Base-by-base conservation (phyloP, 2,888 invertebrate genomes). In the Leptinotarsa tumamoca region DNA sequence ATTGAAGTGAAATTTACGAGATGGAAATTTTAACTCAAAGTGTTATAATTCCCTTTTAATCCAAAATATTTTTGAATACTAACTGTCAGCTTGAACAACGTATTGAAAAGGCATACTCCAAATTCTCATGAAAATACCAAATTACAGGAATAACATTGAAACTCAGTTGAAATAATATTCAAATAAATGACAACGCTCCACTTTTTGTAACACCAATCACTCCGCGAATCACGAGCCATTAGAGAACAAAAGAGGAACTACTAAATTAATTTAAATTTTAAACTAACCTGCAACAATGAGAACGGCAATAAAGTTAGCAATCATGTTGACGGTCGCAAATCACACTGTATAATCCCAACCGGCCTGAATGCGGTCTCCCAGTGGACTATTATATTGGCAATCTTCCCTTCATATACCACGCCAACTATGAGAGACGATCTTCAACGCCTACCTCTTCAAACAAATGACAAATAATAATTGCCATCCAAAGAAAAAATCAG, bases 331-430 rank as follows among this genome's bases (percentile, higher is more conserved):
- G 43, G 67, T 67, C 58, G 50, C 72, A 68, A 49, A 74, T 58
- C 74, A 74, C 74, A 78, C 74, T 73, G 68, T 76, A 72, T 73
- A 72, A 72, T 63, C 43, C 63, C 63, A 43, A 63, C 63, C n/a
- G n/a, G 63, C 43, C 43, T n/a, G 33, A 63, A 63, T 63, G 43
- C 63, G 27, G 4, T 63, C 63, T 63, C 63, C 43, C 63, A 43
- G 63, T 63, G 63, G 63, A 63, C 63, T 63, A 63, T 63, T n/a
- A 76, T 78, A 81, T 81, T 81, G 80, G 82, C 79, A 81, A 79
- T 69, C 76, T 80, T 80, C 81, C 82, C 82, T 80, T 81, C 80
- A 76, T 69, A 73, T 67, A 63, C 56, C 68, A 74, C 72, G 74
- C 67, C 63, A 68, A 66, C 61, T 58, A 18, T 54, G 69, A 72